These are phyloP conservation scores for Leucozona laternaria DNA, from an alignment of 2,888 invertebrate species.

Conservation along the genomic window DNA sequence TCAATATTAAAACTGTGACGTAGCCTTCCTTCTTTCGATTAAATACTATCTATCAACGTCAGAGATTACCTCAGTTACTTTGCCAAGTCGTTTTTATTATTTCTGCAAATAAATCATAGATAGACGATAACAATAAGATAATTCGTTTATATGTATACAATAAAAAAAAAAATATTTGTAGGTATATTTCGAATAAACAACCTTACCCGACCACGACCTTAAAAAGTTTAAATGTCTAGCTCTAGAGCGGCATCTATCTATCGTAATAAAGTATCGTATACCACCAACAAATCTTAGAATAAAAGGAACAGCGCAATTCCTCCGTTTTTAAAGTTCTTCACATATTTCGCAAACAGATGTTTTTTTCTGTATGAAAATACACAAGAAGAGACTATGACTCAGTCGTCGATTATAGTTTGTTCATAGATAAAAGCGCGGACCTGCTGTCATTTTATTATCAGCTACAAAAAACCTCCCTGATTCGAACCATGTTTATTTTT, in stretches of 20 bases:
- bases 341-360: slow-evolving; percentile 52
- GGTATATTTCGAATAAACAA: not conserved
- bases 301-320: slow-evolving; percentile 24
- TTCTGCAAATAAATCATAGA: slow-evolving; percentile 14
- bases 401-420: slow-evolving; percentile 19
- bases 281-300: slow-evolving; percentile 11
- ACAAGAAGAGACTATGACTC: slow-evolving; percentile 57
- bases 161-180: not conserved
- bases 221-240: not conserved
- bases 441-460: slow-evolving; percentile 51
- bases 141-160: not conserved
- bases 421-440: slow-evolving; percentile 35
- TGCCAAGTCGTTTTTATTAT: not conserved
- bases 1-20: slow-evolving; percentile 27
- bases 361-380: slow-evolving; percentile 23
- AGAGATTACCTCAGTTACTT: slow-evolving; percentile 25
- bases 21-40: not conserved
- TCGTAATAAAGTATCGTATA: not conserved
- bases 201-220: slow-evolving; percentile 7
- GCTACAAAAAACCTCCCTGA: slow-evolving; percentile 64
- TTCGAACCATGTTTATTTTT: slow-evolving; percentile 22
- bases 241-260: not conserved
- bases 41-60: slow-evolving; percentile 49
- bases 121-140: slow-evolving; percentile 4
- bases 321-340: slow-evolving; percentile 27